These are phyloP conservation scores for Criorhina ranunculi DNA, from an alignment of 2,888 invertebrate species.

Conservation along the genomic window DNA sequence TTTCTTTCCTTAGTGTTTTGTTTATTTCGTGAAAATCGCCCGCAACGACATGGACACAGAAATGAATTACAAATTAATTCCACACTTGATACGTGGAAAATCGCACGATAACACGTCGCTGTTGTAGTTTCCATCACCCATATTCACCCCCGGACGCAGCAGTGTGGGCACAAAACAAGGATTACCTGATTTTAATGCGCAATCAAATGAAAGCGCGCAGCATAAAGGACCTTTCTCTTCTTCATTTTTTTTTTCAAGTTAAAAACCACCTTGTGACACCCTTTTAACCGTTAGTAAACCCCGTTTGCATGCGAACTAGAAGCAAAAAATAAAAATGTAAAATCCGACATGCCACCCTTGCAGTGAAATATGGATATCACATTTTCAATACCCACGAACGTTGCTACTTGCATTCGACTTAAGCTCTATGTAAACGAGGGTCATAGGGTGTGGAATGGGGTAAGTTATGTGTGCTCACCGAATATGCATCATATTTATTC, in stretches of 20 bases:
- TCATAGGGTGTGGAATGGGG: slow-evolving; percentile 2
- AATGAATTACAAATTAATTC: slow-evolving; percentile 74
- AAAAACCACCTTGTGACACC: slow-evolving; percentile 22
- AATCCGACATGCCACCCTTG: slow-evolving; percentile 34
- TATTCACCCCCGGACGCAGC: background rate
- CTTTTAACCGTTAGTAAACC: slow-evolving; percentile 48
- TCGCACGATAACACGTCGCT: slow-evolving; percentile 60
- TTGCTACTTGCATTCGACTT: slow-evolving; percentile 40
- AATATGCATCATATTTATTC: slow-evolving; percentile 68
- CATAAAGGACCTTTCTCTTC: slow-evolving; percentile 29
- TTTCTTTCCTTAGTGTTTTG: slow-evolving; percentile 16
- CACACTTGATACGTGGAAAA: slow-evolving; percentile 67
- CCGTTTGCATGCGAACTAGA: slow-evolving; percentile 64
- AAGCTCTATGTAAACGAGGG: slow-evolving; percentile 63
- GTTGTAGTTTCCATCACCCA: slow-evolving; percentile 8
- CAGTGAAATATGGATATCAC: slow-evolving; percentile 66
- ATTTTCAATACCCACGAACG: slow-evolving; percentile 57
- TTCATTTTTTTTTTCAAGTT: slow-evolving; percentile 8
- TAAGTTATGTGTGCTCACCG: slow-evolving; percentile 67
- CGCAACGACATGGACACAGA: slow-evolving; percentile 46
- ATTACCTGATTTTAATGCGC: slow-evolving; percentile 67
- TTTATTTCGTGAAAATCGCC: slow-evolving; percentile 48
- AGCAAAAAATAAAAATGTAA: slow-evolving; percentile 20
- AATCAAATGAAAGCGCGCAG: slow-evolving; percentile 55
- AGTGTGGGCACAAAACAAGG: slow-evolving; percentile 43